Conservation (phyloP, 1,140 invertebrate species). For the Hylyphantes graminicola region DNA sequence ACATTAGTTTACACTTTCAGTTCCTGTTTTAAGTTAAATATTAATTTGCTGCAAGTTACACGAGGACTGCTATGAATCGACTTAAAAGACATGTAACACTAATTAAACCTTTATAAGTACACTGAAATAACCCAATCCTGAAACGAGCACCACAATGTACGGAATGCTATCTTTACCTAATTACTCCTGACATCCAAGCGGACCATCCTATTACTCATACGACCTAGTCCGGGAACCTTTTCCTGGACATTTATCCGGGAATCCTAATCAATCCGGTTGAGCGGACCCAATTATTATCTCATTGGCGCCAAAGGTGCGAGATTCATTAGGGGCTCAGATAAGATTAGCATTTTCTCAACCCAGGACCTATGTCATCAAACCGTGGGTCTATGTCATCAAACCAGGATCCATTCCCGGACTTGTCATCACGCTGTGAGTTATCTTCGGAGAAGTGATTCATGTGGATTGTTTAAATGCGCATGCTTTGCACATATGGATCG, state of each 20-base stretch:
- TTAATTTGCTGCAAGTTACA: too few relatives aligned
- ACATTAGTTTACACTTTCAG: too few relatives aligned
- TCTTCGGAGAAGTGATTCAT: not conserved
- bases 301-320: conserved; percentile 41
- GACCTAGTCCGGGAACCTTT: not conserved
- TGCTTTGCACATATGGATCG: too few relatives aligned
- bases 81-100: too few relatives aligned
- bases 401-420: not conserved
- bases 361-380: not conserved
- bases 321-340: conserved; percentile 48
- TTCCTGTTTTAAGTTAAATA: too few relatives aligned
- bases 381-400: not conserved
- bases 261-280: conserved; percentile 41
- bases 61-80: too few relatives aligned
- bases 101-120: too few relatives aligned
- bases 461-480: too few relatives aligned
- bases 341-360: conserved; percentile 49
- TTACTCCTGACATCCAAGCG: not conserved
- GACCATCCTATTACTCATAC: not conserved
- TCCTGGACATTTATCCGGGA: conserved; percentile 7
- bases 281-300: conserved; percentile 50
- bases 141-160: too few relatives aligned
- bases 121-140: too few relatives aligned
- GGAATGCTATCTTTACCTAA: too few relatives aligned
- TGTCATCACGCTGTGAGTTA: not conserved